phyloP scores from a whole-genome alignment of 1,140 invertebrate genomes.

The Lordiphosa collinella region DNA sequence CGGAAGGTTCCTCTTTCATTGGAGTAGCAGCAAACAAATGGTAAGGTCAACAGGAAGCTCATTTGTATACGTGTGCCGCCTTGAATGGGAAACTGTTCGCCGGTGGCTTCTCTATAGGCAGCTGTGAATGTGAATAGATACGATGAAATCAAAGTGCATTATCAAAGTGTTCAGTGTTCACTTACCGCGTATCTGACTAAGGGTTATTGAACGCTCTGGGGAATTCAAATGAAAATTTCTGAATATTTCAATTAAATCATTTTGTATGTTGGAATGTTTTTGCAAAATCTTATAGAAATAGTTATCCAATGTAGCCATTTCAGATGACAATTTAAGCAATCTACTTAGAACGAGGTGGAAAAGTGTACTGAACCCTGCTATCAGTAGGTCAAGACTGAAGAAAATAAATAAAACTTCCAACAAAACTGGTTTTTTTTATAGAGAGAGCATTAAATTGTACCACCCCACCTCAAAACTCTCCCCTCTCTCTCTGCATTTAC shows the following conservation, averaged over 20 bases:
- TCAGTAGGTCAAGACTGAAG: neutral
- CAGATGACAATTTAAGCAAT: neutral
- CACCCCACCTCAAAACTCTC: neutral
- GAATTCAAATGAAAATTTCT: constrained; percentile 17
- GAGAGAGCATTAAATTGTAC: constrained; percentile 2
- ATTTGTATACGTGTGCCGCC: constrained; percentile 40
- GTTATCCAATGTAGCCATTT: constrained; percentile 39
- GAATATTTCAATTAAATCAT: constrained; percentile 30
- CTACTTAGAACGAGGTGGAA: neutral
- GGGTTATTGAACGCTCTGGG: constrained; percentile 35
- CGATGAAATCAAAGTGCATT: neutral
- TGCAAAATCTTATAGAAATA: constrained; percentile 37
- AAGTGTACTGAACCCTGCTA: constrained; percentile 18
- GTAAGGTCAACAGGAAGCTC: constrained; percentile 41
- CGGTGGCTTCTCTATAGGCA: constrained; percentile 30
- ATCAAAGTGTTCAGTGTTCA: neutral
- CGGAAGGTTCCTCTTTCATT: constrained; percentile 42
- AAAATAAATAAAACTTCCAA: constrained; percentile 11
- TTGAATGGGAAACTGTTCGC: constrained; percentile 41
- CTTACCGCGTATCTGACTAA: constrained; percentile 53
- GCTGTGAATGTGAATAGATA: constrained; percentile 18
- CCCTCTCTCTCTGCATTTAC: neutral
- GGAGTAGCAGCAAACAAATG: constrained; percentile 35
- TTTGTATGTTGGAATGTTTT: constrained; percentile 26
- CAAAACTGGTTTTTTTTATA: constrained; percentile 37